These are phyloP conservation scores for Eurois occulta DNA, from an alignment of 2,888 invertebrate species.

Conservation along the genomic window DNA sequence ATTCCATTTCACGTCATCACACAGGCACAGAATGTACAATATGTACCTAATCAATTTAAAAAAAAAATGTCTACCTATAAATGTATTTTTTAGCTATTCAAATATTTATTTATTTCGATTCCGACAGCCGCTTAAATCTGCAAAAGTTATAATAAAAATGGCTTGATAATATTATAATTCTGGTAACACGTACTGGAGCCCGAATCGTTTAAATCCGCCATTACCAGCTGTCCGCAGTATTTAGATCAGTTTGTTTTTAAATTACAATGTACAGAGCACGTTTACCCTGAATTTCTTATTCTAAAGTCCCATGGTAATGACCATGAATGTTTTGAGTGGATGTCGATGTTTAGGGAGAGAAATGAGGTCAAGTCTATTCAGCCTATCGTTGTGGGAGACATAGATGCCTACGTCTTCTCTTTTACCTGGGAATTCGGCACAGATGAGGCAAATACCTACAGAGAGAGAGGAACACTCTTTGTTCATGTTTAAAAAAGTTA, in stretches of 20 bases:
- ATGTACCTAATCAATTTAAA: slow-evolving; percentile 4
- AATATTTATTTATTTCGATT: neutral
- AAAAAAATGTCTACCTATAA: neutral
- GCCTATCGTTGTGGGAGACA: neutral
- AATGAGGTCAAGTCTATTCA: slow-evolving; percentile 40
- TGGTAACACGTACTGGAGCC: slow-evolving; percentile 21
- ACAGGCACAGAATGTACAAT: neutral
- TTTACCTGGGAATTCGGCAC: neutral
- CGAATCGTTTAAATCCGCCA: slow-evolving; percentile 54
- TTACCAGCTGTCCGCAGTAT: slow-evolving; percentile 66
- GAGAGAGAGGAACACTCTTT: no score
- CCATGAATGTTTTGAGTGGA: slow-evolving; percentile 20
- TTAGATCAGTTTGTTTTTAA: slow-evolving; percentile 60
- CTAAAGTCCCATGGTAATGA: slow-evolving; percentile 28
- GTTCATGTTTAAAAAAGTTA: neutral
- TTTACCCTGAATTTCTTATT: slow-evolving; percentile 57
- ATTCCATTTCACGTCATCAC: neutral
- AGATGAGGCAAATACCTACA: no score
- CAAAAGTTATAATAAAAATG: slow-evolving; percentile 31
- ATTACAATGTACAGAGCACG: slow-evolving; percentile 57
- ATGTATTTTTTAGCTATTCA: slow-evolving; percentile 5
- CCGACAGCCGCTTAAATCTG: slow-evolving; percentile 4
- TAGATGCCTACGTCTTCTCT: neutral
- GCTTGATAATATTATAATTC: slow-evolving; percentile 27
- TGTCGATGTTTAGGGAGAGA: slow-evolving; percentile 12